Evolutionary conservation across 53 echinoderm and acorn worm species (phyloP), one percentile per base, ranked within the genome.

Genomic region (Henricia sp.): DNA sequence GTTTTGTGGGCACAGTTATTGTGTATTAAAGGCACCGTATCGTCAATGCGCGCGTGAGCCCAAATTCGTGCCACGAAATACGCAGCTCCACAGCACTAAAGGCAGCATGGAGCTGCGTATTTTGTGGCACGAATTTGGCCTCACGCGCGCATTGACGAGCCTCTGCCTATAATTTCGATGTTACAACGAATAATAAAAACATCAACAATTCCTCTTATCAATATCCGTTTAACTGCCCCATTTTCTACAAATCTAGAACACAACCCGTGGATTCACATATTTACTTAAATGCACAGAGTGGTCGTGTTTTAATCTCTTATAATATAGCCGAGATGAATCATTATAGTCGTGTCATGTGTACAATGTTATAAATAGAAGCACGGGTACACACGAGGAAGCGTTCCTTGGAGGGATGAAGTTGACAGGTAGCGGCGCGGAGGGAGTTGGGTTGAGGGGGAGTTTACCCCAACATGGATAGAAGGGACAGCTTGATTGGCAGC

Each of bases 401-500:
- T 80, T 57, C 63, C 80, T 80, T 40, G 33, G 34, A 80, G 80
- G 63, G 80, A 48, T 46, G 33, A 40, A 60, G 46, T 30, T 80
- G 80, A 80, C 80, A 80, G 80, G 70, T 68, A 21, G 32, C 5
- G 35, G 46, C 76, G n/a, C 38, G 48, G 48, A 14, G 44, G 80
- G 41, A n/a, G 36, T 48, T 3, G 46, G 78, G 80, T 44, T 80
- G 80, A 80, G 62, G 80, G 63, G 48, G 40, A 64, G 21, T 27
- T 13, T 46, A 24, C 80, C 38, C 44, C 28, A 64, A 80, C 64
- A 80, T 80, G 80, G 16, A 34, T 50, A 42, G 20, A 27, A 80
- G 80, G 64, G 80, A 80, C 80, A 80, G 80, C 30, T 46, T 80
- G 80, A 64, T 4, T 80, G 80, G 64, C 80, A 80, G 80, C 11